Conservation (phyloP, 1,140 invertebrate species). For the Melanaphis sacchari region DNA sequence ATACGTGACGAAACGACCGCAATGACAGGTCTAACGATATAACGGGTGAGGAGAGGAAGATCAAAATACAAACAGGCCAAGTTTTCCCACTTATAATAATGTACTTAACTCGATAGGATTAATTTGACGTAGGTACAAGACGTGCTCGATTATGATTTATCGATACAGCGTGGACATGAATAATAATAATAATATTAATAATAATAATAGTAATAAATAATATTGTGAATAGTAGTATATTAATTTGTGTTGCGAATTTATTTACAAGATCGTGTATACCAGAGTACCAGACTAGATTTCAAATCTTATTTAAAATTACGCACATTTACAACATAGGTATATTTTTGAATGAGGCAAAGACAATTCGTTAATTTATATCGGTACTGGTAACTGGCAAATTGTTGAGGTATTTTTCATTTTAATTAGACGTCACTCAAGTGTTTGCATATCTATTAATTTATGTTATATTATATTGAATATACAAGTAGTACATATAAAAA, state of each 20-base stretch:
- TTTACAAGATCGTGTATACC: background rate
- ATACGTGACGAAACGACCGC: conserved; percentile 44
- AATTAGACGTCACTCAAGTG: background rate
- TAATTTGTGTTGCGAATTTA: conserved; percentile 3
- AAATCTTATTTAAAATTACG: background rate
- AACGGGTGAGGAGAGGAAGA: background rate
- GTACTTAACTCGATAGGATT: background rate
- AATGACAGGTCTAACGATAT: background rate
- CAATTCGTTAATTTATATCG: background rate
- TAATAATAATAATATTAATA: background rate
- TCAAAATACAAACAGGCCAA: conserved; percentile 22
- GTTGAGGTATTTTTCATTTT: background rate
- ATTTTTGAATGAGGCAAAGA: background rate
- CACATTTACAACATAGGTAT: background rate
- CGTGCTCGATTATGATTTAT: conserved; percentile 3
- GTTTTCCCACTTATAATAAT: conserved; percentile 11
- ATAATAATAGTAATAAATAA: background rate
- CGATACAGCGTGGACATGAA: background rate
- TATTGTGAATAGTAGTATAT: background rate
- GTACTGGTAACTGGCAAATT: conserved; percentile 9
- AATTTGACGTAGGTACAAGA: conserved; percentile 1
- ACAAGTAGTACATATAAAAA: background rate
- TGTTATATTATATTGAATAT: background rate
- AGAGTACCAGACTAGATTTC: background rate
- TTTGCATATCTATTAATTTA: background rate